Base-by-base conservation (phyloP, 2,797 vertebrate genomes). In the Buphagus erythrorhynchus region DNA sequence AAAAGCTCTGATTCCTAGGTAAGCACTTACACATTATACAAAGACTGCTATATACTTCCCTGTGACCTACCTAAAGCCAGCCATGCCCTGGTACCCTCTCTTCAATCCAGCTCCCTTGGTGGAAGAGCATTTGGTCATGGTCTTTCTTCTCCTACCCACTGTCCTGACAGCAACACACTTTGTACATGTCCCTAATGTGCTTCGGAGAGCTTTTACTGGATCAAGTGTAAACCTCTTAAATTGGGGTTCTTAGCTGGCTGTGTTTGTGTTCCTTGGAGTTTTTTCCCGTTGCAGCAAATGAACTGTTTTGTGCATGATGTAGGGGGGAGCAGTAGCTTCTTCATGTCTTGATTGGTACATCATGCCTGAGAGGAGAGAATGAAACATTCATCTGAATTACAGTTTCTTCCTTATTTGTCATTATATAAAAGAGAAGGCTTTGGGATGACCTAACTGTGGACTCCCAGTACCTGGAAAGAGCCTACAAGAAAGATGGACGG, bases 1-100 rank as follows among this genome's bases (percentile, higher is more conserved):
- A 18, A 99, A 99, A 96, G 99, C 99, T 25, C 98, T 99, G 85
- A 99, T 99, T 82, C 99, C 99, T 79, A 99, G 99, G 99, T 99
- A 35, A 96, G 98, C 77, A 25, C 65, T 22, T 62, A 8, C 5
- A 2, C 57, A 1, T 15, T 2, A 0, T n/a, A 26, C 48, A 48
- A 26, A 16, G 65, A 14, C 6, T 65, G 14, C 25, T 86, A 28
- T 61, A 3, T 51, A 11, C 29, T 49, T 55, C 16, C 21, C 45
- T 15, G 55, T 38, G 36, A n/a, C 21, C 22, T 51, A n/a, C 21
- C 22, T 52, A 15, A 51, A 52, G 66, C 24, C 79, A 71, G 17
- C 51, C 29, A 2, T 42, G 36, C 43, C 63, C 55, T 52, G 51
- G 20, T 33, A 22, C 13, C 13, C 6, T 62, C 13, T 66, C 51